Evolutionary conservation across 2,888 invertebrate genomes (phyloP).

Genomic region (Sicus ferrugineus): DNA sequence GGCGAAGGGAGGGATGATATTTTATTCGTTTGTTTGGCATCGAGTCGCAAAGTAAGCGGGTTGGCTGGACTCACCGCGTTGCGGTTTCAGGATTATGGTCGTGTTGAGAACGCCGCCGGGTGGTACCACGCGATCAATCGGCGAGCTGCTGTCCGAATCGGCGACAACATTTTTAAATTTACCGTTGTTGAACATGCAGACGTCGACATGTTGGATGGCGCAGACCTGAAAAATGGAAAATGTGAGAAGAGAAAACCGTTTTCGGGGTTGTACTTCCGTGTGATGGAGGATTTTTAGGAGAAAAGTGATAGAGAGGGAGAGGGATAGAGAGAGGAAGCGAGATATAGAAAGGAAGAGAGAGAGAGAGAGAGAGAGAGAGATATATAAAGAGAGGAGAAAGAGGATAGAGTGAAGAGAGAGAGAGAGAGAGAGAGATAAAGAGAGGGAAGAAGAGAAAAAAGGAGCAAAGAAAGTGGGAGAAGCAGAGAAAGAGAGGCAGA

Average conservation of each 20-base stretch:
- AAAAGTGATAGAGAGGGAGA: too few relatives aligned
- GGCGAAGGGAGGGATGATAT: conserved; percentile 39
- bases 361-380: too few relatives aligned
- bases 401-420: too few relatives aligned
- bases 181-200: conserved; percentile 94
- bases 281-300: too few relatives aligned
- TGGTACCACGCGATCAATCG: conserved; percentile 65
- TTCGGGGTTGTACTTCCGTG: too few relatives aligned
- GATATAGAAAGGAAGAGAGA: too few relatives aligned
- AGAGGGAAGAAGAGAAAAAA: too few relatives aligned
- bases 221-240: conserved; percentile 74
- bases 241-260: too few relatives aligned
- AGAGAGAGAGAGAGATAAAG: too few relatives aligned
- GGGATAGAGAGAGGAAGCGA: too few relatives aligned
- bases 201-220: conserved; percentile 89
- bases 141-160: conserved; percentile 67
- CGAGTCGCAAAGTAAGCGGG: neutral
- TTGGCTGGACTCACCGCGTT: conserved; percentile 66
- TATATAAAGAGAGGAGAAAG: too few relatives aligned
- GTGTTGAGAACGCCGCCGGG: conserved; percentile 73
- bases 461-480: too few relatives aligned
- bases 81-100: conserved; percentile 74
- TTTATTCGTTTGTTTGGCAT: neutral
- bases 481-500: conserved; percentile 7
- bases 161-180: conserved; percentile 95